Percentiles rank a stretch among this genome's conserved stretches.
Conservation (phyloP, 2,888 invertebrate species). For the Melipona bicolor region DNA sequence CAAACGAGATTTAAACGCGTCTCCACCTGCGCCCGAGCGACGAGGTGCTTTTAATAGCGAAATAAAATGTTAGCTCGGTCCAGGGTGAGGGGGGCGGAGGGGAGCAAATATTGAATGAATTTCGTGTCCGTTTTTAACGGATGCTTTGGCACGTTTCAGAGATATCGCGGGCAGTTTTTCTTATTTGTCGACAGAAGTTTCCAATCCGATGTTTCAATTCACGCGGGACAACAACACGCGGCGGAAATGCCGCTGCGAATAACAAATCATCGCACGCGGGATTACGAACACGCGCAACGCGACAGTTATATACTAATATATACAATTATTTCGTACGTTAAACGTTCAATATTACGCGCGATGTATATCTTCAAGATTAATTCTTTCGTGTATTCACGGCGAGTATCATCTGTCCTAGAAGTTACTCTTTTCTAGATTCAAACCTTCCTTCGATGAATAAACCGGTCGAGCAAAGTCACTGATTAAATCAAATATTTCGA, state of each 20-base stretch:
- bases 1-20: not conserved
- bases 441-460: not conserved
- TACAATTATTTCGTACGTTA: too few species aligned
- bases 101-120: slow-evolving; percentile 1
- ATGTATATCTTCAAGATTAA: too few species aligned
- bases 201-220: slow-evolving; percentile 9
- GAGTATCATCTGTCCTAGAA: too few species aligned
- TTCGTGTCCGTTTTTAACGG: not conserved
- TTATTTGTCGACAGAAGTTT: not conserved
- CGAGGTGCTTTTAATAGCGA: not conserved
- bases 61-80: not conserved
- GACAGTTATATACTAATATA: too few species aligned
- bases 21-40: too few species aligned
- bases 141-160: not conserved
- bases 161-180: not conserved
- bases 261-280: not conserved
- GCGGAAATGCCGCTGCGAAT: not conserved
- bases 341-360: too few species aligned
- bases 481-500: not conserved
- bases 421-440: not conserved
- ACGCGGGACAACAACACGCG: not conserved
- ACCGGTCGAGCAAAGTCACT: not conserved
- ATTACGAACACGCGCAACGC: not conserved
- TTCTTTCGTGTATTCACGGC: too few species aligned
- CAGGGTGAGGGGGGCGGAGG: too few species aligned